Conservation (phyloP, 2,888 invertebrate genomes). For the Erebia palarica region DNA sequence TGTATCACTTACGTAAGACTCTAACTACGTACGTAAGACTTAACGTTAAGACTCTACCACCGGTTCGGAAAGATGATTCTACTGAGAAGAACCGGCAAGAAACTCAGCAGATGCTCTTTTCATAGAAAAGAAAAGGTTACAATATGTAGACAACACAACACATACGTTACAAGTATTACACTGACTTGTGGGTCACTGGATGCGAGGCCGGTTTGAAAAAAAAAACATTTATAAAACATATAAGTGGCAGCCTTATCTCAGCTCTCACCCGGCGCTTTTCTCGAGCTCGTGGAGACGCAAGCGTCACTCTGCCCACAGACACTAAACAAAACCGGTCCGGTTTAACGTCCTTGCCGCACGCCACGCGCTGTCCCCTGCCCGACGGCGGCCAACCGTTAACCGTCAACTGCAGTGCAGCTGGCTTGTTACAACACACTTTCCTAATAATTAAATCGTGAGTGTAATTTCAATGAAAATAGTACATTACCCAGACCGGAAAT, state of each 20-base stretch:
- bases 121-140: too few species aligned
- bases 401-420: conserved; percentile 11
- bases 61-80: too few species aligned
- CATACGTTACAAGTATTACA: too few species aligned
- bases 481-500: too few species aligned
- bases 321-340: conserved; percentile 21
- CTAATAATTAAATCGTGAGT: conserved; percentile 1
- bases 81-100: too few species aligned
- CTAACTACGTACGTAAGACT: too few species aligned
- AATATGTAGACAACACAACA: too few species aligned
- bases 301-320: not conserved
- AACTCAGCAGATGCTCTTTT: too few species aligned
- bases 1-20: too few species aligned
- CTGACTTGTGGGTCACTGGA: too few species aligned
- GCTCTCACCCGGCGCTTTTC: not conserved
- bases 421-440: not conserved
- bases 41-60: too few species aligned
- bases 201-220: too few species aligned
- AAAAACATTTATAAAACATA: not conserved
- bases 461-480: not conserved
- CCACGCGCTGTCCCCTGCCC: not conserved
- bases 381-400: conserved; percentile 8
- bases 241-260: not conserved
- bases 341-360: conserved; percentile 19
- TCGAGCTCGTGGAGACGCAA: conserved; percentile 1